These are phyloP conservation scores for Drosophila robusta DNA, from an alignment of 2,888 invertebrate genomes.

Conservation along the genomic window DNA sequence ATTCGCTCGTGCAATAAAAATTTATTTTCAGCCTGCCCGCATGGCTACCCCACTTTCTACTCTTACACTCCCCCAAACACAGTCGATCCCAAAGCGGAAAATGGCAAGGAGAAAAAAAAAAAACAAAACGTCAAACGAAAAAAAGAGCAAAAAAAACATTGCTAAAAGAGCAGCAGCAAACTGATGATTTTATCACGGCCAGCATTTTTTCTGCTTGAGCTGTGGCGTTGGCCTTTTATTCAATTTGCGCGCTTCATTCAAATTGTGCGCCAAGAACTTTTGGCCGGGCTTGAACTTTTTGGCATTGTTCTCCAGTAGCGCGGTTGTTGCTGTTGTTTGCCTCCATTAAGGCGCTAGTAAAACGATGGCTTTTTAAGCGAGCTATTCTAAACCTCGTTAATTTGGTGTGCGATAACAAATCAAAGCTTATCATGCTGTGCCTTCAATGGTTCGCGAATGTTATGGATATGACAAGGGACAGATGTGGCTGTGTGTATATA, in stretches of 20 bases:
- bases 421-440: slow-evolving; percentile 20
- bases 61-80: background rate
- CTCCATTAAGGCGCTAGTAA: slow-evolving; percentile 4
- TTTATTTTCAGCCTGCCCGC: slow-evolving; percentile 54
- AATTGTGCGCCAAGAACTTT: slow-evolving; percentile 57
- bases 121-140: slow-evolving; percentile 9
- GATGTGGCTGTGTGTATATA: background rate
- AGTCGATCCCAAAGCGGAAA: slow-evolving; percentile 35
- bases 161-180: slow-evolving; percentile 34
- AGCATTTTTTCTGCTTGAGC: slow-evolving; percentile 71
- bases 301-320: slow-evolving; percentile 50
- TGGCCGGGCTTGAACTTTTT: slow-evolving; percentile 64
- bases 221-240: slow-evolving; percentile 68
- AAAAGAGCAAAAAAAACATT: slow-evolving; percentile 17
- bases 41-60: background rate
- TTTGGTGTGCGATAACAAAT: slow-evolving; percentile 19
- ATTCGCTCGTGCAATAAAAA: slow-evolving; percentile 72
- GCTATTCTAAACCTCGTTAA: slow-evolving; percentile 27
- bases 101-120: slow-evolving; percentile 12
- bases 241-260: slow-evolving; percentile 71
- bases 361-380: slow-evolving; percentile 22
- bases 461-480: no score
- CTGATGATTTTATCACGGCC: slow-evolving; percentile 70
- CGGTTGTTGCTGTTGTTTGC: slow-evolving; percentile 26
- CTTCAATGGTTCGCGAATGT: slow-evolving; percentile 10